Evolutionary conservation across 2,888 invertebrate genomes (phyloP).

Genomic region (Axea sp.): DNA sequence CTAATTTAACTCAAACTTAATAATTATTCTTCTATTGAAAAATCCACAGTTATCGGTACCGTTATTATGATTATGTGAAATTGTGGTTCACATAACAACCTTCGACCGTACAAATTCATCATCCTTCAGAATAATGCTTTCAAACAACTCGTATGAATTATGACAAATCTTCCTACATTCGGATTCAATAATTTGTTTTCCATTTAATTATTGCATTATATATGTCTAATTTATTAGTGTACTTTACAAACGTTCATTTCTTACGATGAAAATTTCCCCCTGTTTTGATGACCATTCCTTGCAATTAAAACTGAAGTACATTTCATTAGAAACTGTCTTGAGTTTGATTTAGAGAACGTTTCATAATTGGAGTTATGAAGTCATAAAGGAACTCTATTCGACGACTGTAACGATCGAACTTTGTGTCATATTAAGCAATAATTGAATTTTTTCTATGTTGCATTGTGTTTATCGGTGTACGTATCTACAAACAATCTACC

Average conservation of each 20-base stretch:
- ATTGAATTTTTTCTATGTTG: slow-evolving; percentile 32
- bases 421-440: slow-evolving; percentile 39
- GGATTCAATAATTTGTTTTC: too few species aligned
- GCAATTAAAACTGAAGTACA: too few species aligned
- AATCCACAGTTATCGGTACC: slow-evolving; percentile 9
- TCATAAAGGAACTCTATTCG: slow-evolving; percentile 37
- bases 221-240: too few species aligned
- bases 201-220: too few species aligned
- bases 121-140: too few species aligned
- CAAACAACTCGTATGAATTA: too few species aligned
- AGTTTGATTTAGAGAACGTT: slow-evolving; percentile 31
- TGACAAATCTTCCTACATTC: too few species aligned
- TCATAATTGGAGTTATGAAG: slow-evolving; percentile 29
- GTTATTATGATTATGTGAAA: slow-evolving; percentile 43
- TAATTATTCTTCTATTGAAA: slow-evolving; percentile 42
- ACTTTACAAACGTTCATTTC: too few species aligned
- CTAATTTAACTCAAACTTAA: slow-evolving; percentile 15
- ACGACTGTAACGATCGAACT: slow-evolving; percentile 7
- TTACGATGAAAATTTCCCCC: too few species aligned
- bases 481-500: slow-evolving; percentile 58
- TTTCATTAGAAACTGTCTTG: too few species aligned
- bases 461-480: slow-evolving; percentile 37
- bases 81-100: slow-evolving; percentile 13
- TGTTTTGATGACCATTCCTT: too few species aligned
- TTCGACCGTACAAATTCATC: too few species aligned